Evolutionary conservation across 1,140 invertebrate genomes (phyloP).

Genomic region (Bombus superbus): DNA sequence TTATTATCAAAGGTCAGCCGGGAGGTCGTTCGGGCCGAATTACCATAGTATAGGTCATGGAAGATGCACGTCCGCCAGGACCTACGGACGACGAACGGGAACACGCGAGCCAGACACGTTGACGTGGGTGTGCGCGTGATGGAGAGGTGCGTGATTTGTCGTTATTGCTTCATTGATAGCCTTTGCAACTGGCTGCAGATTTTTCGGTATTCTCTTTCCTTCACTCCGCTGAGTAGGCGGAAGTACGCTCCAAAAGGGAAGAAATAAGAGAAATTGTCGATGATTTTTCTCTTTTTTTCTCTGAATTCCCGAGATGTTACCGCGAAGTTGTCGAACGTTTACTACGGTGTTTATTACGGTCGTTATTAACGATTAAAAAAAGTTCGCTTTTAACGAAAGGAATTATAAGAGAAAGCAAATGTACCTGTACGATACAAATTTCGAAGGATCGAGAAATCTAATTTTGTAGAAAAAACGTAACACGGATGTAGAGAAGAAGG

Average conservation of each 20-base stretch:
- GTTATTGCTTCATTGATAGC: background rate
- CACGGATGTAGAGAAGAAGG: background rate
- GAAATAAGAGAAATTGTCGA: too few relatives aligned
- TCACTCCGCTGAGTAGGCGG: too few relatives aligned
- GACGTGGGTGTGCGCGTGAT: background rate
- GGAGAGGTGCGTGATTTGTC: conserved; percentile 72
- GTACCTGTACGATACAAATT: too few relatives aligned
- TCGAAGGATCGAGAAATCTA: background rate
- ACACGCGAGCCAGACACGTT: background rate
- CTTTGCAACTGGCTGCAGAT: background rate
- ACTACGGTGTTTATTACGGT: too few relatives aligned
- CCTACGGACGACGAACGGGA: conserved; percentile 1
- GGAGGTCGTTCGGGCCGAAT: conserved; percentile 77
- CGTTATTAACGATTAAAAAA: too few relatives aligned
- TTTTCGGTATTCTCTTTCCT: too few relatives aligned
- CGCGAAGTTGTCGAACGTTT: too few relatives aligned
- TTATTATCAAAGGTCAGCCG: conserved; percentile 81
- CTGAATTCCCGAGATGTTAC: too few relatives aligned
- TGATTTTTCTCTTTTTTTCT: too few relatives aligned
- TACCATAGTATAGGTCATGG: conserved; percentile 75
- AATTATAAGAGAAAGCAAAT: too few relatives aligned
- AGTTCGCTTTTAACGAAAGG: too few relatives aligned
- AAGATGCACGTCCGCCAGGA: conserved; percentile 50
- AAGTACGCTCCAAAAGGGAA: too few relatives aligned
- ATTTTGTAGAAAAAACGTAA: background rate